Percentiles rank a stretch among this genome's conserved stretches.
Evolutionary conservation across 2,888 invertebrate genomes (phyloP).

Genomic region (Drosophila sordidapex): DNA sequence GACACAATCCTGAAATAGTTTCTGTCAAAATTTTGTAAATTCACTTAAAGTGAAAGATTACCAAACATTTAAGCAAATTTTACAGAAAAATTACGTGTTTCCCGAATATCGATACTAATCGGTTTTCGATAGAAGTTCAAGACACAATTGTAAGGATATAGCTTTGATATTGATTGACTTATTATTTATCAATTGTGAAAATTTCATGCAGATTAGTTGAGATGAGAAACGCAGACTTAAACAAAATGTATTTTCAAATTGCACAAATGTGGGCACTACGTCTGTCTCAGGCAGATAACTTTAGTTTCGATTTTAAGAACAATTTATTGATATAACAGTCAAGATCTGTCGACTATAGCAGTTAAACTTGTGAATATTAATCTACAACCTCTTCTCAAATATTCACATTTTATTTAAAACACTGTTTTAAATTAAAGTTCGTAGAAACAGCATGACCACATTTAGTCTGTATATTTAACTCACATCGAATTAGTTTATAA

Average conservation of each 20-base stretch:
- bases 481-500: not conserved
- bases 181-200: not conserved
- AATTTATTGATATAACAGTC: not conserved
- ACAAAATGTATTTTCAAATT: not conserved
- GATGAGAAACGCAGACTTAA: not conserved
- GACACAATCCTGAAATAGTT: not conserved
- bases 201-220: not conserved
- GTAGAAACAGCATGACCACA: not conserved
- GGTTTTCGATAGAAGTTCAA: not conserved
- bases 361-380: not conserved
- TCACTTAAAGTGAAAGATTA: not conserved
- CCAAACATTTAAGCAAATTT: not conserved
- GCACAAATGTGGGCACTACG: not conserved
- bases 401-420: too few relatives aligned
- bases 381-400: not conserved
- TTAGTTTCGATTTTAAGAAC: not conserved
- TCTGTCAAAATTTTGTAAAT: not conserved
- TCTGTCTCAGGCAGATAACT: not conserved
- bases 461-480: not conserved
- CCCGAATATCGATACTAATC: not conserved
- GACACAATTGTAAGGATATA: not conserved
- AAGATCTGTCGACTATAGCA: not conserved
- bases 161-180: not conserved
- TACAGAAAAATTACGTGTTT: not conserved
- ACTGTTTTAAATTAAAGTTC: not conserved